Evolutionary conservation across 2,888 invertebrate genomes (phyloP).

Genomic region (Campoplex nolae): DNA sequence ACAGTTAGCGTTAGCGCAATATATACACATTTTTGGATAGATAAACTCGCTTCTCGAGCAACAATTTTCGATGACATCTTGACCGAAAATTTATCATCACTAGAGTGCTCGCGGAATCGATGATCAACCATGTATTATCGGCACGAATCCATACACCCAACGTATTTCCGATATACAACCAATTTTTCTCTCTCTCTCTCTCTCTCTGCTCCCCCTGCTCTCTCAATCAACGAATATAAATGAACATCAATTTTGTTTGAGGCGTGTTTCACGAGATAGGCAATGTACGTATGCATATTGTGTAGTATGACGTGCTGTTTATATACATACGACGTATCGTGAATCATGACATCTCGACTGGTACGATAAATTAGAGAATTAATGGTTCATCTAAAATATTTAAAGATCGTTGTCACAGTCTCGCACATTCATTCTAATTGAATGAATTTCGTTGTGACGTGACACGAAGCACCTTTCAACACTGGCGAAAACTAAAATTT

Average conservation of each 20-base stretch:
- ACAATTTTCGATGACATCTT: slow-evolving; percentile 54
- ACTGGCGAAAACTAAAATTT: not conserved
- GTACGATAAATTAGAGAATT: not conserved
- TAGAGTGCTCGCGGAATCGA: slow-evolving; percentile 44
- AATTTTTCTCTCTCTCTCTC: too few relatives aligned
- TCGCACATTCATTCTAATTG: not conserved
- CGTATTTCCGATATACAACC: slow-evolving; percentile 31
- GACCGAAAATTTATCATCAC: slow-evolving; percentile 46
- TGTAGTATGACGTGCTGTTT: not conserved
- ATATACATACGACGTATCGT: not conserved
- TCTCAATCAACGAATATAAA: slow-evolving; percentile 60
- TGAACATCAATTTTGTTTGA: slow-evolving; percentile 55
- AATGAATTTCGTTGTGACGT: not conserved
- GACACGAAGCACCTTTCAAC: not conserved
- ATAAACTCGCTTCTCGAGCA: slow-evolving; percentile 8
- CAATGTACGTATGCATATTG: not conserved
- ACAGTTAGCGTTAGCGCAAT: not conserved
- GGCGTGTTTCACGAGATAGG: slow-evolving; percentile 13
- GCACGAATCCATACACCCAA: slow-evolving; percentile 11
- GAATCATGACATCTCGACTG: not conserved
- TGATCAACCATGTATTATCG: slow-evolving; percentile 42
- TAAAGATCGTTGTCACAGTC: not conserved
- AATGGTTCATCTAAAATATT: not conserved
- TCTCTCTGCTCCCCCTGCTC: not conserved
- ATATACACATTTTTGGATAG: not conserved